Evolutionary conservation across 2,113 vertebrate genomes (phyloP).

Genomic region (Dasyornis broadbenti): DNA sequence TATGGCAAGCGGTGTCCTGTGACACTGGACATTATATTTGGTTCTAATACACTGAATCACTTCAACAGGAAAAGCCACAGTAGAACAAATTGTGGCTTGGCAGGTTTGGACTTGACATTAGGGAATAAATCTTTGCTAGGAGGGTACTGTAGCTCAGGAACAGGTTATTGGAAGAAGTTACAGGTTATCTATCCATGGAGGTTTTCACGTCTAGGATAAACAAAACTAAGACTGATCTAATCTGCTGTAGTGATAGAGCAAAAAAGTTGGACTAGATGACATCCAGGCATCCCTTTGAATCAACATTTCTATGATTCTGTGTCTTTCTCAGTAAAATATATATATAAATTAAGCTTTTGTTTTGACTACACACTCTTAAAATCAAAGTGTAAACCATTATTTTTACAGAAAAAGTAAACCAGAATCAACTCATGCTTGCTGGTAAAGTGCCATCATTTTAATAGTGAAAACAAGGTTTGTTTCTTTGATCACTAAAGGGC

Average conservation of each 20-base stretch:
- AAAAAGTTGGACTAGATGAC: not conserved
- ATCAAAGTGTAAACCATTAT: not conserved
- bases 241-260: not conserved
- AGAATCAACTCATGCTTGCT: not conserved
- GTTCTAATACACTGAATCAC: not conserved
- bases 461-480: not conserved
- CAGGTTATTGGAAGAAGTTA: not conserved
- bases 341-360: not conserved
- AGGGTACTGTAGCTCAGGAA: not conserved
- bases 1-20: not conserved
- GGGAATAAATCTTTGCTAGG: not conserved
- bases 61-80: not conserved
- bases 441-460: not conserved
- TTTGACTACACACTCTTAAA: not conserved
- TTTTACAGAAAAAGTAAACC: not conserved
- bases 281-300: not conserved
- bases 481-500: not conserved
- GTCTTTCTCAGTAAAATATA: not conserved
- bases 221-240: not conserved
- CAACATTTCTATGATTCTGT: not conserved
- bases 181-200: not conserved
- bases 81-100: not conserved
- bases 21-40: not conserved
- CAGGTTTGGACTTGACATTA: not conserved
- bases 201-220: not conserved